Base-by-base conservation (phyloP, 2,888 invertebrate species). In the Sphaerophoria rueppellii region DNA sequence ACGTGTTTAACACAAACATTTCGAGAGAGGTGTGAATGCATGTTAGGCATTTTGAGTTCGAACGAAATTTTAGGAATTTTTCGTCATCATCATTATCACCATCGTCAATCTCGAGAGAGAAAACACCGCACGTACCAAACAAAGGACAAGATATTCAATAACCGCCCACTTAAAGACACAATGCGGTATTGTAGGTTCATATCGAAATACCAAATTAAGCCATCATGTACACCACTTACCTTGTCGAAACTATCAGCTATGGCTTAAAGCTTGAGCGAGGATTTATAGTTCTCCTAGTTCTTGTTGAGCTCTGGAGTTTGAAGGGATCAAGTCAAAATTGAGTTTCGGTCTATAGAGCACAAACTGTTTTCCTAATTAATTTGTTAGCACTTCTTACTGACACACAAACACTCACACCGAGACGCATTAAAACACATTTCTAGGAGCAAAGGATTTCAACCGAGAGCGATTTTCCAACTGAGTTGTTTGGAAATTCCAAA, bases 391-490 rank as follows among this genome's bases (percentile, higher is more conserved):
- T 80, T 76, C 61, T 43, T 11, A 61, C 74, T 70, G 58, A 54
- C 54, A 67, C 67, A 54, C 54, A 54, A 24, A 24, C 24, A 24
- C 24, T 24, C 24, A 24, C 24, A 24, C 24, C 54, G 67, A 37
- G 40, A 54, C 54, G 67, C 40, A 54, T 2, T 16, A 71, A 46
- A 37, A 63, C 32, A 32, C 65, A 34, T 52, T 65, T 71, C 55
- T 67, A 72, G 24, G 24, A 24, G 75, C 72, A 80, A 61, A 61
- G 83, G 72, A 80, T 72, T 72, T 75, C 80, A 75, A 67, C 46
- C 61, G 75, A 76, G 7, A 69, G 61, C 50, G 48, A 72, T 80
- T 83, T 83, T 75, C 79, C 71, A 83, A 80, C 80, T 83, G 83
- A 83, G 50, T 60, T 50, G 55, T 61, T 69, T 16, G 35, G 14